Percentiles rank a stretch among this genome's conserved stretches.
phyloP scores from a whole-genome alignment of 2,113 vertebrate species.

The Pelmatolapia mariae region DNA sequence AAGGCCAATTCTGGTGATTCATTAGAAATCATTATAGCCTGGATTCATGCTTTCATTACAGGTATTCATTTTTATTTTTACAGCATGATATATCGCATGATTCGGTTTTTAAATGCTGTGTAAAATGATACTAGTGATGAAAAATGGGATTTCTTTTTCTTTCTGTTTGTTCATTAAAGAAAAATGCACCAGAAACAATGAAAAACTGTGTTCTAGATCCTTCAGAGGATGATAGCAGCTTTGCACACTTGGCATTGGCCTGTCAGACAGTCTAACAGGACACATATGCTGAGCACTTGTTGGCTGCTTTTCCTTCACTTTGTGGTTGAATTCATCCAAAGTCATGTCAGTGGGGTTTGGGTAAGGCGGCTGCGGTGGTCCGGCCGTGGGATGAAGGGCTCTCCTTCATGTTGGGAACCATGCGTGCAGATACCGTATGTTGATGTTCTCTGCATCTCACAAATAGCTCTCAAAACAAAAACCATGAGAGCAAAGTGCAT shows the following conservation, averaged over 20 bases:
- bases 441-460: background rate
- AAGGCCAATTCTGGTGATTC: background rate
- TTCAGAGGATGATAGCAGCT: background rate
- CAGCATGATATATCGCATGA: background rate
- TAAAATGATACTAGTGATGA: background rate
- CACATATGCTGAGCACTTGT: background rate
- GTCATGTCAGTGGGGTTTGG: background rate
- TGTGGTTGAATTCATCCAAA: rapidly evolving
- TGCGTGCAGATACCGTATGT: rapidly evolving
- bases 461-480: background rate
- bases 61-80: background rate
- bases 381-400: background rate
- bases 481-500: background rate
- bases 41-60: background rate
- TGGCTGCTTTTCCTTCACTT: background rate
- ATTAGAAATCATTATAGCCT: background rate
- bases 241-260: background rate
- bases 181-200: background rate
- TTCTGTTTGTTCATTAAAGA: background rate
- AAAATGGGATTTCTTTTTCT: rapidly evolving
- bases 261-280: background rate
- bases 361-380: background rate
- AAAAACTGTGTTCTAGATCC: background rate
- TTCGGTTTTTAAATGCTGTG: background rate
- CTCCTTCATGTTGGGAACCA: background rate